Evolutionary conservation across 2,888 invertebrate species (phyloP).

Genomic region (Ormyrus pomaceus): DNA sequence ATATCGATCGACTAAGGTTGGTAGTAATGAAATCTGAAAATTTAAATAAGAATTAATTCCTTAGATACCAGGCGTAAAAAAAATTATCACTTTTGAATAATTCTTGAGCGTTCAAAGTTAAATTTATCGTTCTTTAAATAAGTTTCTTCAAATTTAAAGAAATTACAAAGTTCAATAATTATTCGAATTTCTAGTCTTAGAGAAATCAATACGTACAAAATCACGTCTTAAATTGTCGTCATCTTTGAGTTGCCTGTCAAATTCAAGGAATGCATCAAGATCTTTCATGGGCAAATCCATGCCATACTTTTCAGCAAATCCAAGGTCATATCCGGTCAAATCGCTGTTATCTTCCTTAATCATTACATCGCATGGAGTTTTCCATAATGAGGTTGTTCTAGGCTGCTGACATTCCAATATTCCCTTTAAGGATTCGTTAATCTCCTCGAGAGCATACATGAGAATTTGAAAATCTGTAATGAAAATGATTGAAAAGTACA

Average conservation of each 20-base stretch:
- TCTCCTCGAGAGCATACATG: slow-evolving; percentile 13
- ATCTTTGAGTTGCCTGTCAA: slow-evolving; percentile 10
- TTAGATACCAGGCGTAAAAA: too few species aligned
- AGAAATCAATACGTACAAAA: slow-evolving; percentile 23
- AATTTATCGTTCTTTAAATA: too few species aligned
- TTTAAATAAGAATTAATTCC: background rate
- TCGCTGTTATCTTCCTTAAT: background rate
- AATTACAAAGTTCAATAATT: too few species aligned
- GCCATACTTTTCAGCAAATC: slow-evolving; percentile 21
- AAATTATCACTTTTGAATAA: too few species aligned
- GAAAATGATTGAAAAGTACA: background rate
- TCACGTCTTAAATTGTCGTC: background rate
- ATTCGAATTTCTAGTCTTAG: too few species aligned
- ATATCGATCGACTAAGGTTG: slow-evolving; percentile 12
- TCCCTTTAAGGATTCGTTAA: background rate
- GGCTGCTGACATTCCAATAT: background rate
- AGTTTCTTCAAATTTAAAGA: too few species aligned
- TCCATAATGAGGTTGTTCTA: background rate
- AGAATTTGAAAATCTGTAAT: slow-evolving; percentile 29
- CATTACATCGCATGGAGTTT: background rate
- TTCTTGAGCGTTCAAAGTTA: too few species aligned
- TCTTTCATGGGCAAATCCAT: slow-evolving; percentile 24
- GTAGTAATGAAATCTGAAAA: slow-evolving; percentile 9
- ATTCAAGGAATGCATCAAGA: slow-evolving; percentile 14
- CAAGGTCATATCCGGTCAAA: background rate